Evolutionary conservation across 2,888 invertebrate genomes (phyloP), one percentile per base, ranked within the genome.

Genomic region (Chrysodeixis includens): DNA sequence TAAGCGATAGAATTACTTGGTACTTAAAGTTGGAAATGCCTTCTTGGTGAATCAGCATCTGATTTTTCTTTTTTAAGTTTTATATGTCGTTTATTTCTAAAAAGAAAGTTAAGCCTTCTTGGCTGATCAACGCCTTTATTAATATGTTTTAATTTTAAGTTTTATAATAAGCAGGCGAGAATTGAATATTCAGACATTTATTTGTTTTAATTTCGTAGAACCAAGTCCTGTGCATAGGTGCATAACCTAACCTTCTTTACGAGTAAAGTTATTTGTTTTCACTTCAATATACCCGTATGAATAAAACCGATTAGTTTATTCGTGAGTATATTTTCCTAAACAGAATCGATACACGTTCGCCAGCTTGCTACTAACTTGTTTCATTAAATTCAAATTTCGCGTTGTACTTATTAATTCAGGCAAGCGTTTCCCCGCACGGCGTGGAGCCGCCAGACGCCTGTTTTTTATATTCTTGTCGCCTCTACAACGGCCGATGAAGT

Each of bases 361-460:
- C 94, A 92, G 93, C 84, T 91, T 81, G 81, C 88, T 83, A 86
- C 90, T 87, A 95, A 95, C 92, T 95, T 95, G 95, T 95, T 95
- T 95, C 95, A 95, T 95, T 95, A 95, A 95, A 95, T 95, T 95
- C 94, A 95, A 95, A 95, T 95, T 95, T 94, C 92, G 92, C 93
- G 95, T 94, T 95, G 91, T 93, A 94, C 92, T 95, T 95, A 95
- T 95, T 95, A 95, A 95, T 95, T 95, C 94, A 93, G 89, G 87
- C 84, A 86, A 85, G 83, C 90, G 90, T 90, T 89, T 85, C 86
- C 79, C 86, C 87, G 89, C 89, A 90, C 93, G 90, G 90, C 93
- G 90, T 86, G 82, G 83, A 32, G 70, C 71, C 67, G 85, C 85
- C 87, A 83, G 81, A 79, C 81, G 78, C 82, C 80, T 86, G 88